phyloP scores from a whole-genome alignment of 92 coral and sea anemone species.

The Scolanthus callimorphus region DNA sequence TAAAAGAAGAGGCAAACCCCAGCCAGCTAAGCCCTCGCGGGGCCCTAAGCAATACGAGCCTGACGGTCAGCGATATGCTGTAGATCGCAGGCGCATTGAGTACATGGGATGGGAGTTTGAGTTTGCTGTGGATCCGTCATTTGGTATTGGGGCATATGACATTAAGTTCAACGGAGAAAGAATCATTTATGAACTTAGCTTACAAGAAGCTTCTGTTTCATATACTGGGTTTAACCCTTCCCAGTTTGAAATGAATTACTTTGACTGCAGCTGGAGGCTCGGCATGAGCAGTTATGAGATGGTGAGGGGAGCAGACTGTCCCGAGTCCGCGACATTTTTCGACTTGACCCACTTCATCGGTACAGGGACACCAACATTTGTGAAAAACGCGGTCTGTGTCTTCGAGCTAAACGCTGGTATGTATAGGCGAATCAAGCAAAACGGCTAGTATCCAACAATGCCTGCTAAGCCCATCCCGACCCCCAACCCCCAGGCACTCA shows the following conservation, averaged over 20 bases:
- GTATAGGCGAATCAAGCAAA: no score
- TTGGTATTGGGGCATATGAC: slow-evolving; percentile 77
- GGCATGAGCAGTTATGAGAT: no score
- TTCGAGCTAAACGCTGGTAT: slow-evolving; percentile 74
- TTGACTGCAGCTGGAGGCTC: slow-evolving; percentile 74
- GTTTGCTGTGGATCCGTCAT: slow-evolving; percentile 66
- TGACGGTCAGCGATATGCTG: slow-evolving; percentile 86
- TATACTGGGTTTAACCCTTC: slow-evolving; percentile 72
- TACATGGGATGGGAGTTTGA: slow-evolving; percentile 95
- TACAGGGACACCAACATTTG: slow-evolving; percentile 31
- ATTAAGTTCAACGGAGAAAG: slow-evolving; percentile 62
- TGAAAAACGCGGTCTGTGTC: slow-evolving; percentile 71
- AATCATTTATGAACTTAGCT: slow-evolving; percentile 71
- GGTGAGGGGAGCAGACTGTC: slow-evolving; percentile 76
- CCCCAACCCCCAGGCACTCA: no score
- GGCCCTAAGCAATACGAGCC: slow-evolving; percentile 77
- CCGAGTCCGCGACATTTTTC: slow-evolving; percentile 65
- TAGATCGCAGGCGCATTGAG: no score
- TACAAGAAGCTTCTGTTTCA: slow-evolving; percentile 77
- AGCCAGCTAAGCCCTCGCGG: slow-evolving; percentile 69
- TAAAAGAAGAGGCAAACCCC: slow-evolving; percentile 53
- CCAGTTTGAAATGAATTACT: slow-evolving; percentile 46
- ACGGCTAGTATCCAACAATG: no score
- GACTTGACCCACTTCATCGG: slow-evolving; percentile 55
- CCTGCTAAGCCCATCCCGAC: no score